Percentiles rank a stretch among this genome's conserved stretches.
phyloP scores from a whole-genome alignment of 2,113 vertebrate genomes.

The Megaleporinus macrocephalus region DNA sequence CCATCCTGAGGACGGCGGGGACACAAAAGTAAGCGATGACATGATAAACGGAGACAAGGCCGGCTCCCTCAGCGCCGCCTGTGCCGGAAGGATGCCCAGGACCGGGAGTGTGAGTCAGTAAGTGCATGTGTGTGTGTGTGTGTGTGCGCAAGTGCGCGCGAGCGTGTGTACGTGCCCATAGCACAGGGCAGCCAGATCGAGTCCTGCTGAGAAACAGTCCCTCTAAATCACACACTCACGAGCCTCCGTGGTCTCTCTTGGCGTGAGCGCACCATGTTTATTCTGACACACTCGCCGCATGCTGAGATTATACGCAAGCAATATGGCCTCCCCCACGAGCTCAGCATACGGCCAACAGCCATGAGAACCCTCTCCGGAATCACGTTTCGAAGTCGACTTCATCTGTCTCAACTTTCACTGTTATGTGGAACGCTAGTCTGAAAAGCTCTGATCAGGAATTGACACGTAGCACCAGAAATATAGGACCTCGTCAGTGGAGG shows the following conservation, averaged over 20 bases:
- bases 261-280: constrained; percentile 51
- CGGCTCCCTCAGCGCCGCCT: constrained; percentile 29
- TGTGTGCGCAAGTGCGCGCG: background rate
- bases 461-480: background rate
- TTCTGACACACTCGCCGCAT: constrained; percentile 53
- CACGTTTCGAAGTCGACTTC: constrained; percentile 30
- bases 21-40: constrained; percentile 47
- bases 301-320: constrained; percentile 59
- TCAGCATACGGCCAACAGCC: constrained; percentile 54
- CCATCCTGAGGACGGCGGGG: constrained; percentile 33
- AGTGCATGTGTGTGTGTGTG: constrained; percentile 21
- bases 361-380: constrained; percentile 22
- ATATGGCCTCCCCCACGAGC: constrained; percentile 59
- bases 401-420: background rate
- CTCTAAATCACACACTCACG: constrained; percentile 46
- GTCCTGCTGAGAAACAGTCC: constrained; percentile 44
- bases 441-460: background rate
- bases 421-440: background rate
- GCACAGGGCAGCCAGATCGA: constrained; percentile 37
- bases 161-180: constrained; percentile 4
- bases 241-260: constrained; percentile 42
- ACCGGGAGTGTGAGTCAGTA: constrained; percentile 42
- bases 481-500: background rate
- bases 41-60: constrained; percentile 48
- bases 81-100: constrained; percentile 31